phyloP scores from a whole-genome alignment of 2,888 invertebrate genomes.

The Theristus sp. region DNA sequence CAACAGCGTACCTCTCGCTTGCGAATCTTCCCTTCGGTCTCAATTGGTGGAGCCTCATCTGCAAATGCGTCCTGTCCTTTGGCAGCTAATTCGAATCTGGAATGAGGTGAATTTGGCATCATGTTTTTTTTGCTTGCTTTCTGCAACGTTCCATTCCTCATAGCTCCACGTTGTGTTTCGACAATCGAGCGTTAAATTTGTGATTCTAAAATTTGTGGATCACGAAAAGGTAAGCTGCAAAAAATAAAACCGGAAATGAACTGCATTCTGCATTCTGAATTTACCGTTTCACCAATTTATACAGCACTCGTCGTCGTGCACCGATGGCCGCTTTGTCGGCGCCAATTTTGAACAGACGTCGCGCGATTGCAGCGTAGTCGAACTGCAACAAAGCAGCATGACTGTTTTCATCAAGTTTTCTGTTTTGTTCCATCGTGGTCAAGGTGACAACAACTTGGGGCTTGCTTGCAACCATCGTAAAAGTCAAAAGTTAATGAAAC shows the following conservation, averaged over 20 bases:
- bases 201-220: too few species aligned
- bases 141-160: too few species aligned
- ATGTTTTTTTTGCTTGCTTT: too few species aligned
- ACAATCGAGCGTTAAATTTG: too few species aligned
- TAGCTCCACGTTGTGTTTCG: too few species aligned
- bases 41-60: too few species aligned
- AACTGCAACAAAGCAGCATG: slow-evolving; percentile 7
- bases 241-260: background rate
- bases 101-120: too few species aligned
- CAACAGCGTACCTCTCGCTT: background rate
- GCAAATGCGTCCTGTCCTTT: background rate
- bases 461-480: background rate
- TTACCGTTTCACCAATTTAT: slow-evolving; percentile 5
- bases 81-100: background rate
- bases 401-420: too few species aligned
- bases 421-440: background rate
- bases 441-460: background rate
- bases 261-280: background rate
- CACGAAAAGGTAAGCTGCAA: background rate
- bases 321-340: slow-evolving; percentile 5
- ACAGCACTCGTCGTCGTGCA: slow-evolving; percentile 5
- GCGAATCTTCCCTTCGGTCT: too few species aligned
- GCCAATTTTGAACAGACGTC: slow-evolving; percentile 15
- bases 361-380: slow-evolving; percentile 16
- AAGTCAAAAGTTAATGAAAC: too few species aligned